Evolutionary conservation across 2,113 vertebrate genomes (phyloP).

Genomic region (Hystrix brachyura): DNA sequence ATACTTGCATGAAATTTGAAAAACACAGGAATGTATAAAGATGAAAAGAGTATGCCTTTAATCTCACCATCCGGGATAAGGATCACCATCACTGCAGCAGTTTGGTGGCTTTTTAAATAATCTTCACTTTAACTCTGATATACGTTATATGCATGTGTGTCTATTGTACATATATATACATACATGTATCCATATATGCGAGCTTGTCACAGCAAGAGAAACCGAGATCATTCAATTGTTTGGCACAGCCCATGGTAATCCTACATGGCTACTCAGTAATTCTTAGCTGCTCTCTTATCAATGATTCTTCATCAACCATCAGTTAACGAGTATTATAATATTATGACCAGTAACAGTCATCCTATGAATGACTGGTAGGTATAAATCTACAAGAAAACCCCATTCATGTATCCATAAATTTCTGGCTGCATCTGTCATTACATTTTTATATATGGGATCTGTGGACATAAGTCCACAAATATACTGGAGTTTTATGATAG

Average conservation of each 20-base stretch:
- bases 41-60: background rate
- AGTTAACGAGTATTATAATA: background rate
- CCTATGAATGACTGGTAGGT: background rate
- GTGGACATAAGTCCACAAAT: too few relatives aligned
- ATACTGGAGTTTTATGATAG: too few relatives aligned
- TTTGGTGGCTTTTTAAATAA: background rate
- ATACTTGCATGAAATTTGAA: background rate
- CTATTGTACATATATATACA: background rate
- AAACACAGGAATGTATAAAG: background rate
- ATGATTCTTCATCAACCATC: background rate
- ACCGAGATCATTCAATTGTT: background rate
- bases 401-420: too few relatives aligned
- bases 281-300: background rate
- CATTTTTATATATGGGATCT: too few relatives aligned
- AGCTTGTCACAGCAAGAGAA: background rate
- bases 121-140: background rate
- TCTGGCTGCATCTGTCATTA: too few relatives aligned
- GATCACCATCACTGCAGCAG: background rate
- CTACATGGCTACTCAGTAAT: background rate
- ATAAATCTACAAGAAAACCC: too few relatives aligned
- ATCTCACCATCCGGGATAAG: background rate
- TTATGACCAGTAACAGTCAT: background rate
- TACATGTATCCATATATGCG: background rate
- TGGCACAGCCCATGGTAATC: background rate
- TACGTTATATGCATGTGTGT: background rate